Conservation (phyloP, 1,140 invertebrate genomes). For the Zaprionus vittiger region DNA sequence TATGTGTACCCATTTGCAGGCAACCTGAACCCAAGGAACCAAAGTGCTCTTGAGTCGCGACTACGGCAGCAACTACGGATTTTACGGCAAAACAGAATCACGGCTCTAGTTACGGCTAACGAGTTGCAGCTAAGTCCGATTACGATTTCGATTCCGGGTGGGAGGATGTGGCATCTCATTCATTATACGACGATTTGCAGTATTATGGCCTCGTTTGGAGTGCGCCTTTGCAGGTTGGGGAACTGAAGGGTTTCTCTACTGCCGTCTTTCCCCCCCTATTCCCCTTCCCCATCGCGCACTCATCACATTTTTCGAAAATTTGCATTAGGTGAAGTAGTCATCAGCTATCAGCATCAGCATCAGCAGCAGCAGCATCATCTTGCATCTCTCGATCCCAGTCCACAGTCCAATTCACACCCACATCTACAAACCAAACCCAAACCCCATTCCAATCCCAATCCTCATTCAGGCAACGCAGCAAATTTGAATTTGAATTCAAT, state of each 20-base stretch:
- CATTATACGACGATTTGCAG: slow-evolving; percentile 78
- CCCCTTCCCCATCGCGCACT: slow-evolving; percentile 39
- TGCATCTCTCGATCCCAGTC: slow-evolving; percentile 6
- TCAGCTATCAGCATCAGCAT: slow-evolving; percentile 70
- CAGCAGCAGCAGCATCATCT: slow-evolving; percentile 23
- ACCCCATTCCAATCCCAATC: slow-evolving; percentile 18
- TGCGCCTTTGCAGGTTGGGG: neutral
- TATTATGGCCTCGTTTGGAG: slow-evolving; percentile 76
- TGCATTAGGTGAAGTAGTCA: slow-evolving; percentile 83
- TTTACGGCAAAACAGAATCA: slow-evolving; percentile 21
- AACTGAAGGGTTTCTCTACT: slow-evolving; percentile 10
- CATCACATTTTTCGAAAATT: slow-evolving; percentile 68
- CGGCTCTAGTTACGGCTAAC: slow-evolving; percentile 47
- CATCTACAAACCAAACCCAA: slow-evolving; percentile 1
- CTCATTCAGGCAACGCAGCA: slow-evolving; percentile 53
- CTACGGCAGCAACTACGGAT: slow-evolving; percentile 27
- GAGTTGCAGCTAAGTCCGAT: slow-evolving; percentile 48
- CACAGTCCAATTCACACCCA: slow-evolving; percentile 6
- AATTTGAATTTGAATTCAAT: slow-evolving; percentile 69
- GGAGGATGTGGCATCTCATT: slow-evolving; percentile 54
- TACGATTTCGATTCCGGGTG: slow-evolving; percentile 7
- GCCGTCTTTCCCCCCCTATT: neutral
- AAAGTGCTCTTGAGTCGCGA: slow-evolving; percentile 45
- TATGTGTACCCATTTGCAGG: slow-evolving; percentile 10
- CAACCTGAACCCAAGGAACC: slow-evolving; percentile 19